phyloP scores from a whole-genome alignment of 2,888 invertebrate species.

The Chymomyza caudatula region DNA sequence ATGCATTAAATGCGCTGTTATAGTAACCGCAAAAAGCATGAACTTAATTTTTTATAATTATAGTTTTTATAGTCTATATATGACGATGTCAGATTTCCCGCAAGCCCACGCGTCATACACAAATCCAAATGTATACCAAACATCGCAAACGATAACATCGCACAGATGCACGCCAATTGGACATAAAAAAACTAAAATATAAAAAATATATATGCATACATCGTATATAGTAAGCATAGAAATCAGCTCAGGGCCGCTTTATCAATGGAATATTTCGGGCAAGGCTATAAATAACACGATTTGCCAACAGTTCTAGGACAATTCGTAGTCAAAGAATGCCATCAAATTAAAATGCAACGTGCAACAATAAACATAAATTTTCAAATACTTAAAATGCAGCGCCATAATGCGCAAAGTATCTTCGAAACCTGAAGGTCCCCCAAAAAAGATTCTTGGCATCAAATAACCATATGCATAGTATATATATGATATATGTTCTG shows the following conservation, averaged over 20 bases:
- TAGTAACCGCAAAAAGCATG: background rate
- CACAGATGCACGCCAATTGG: background rate
- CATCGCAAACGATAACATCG: background rate
- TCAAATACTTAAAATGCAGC: background rate
- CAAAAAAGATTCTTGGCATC: background rate
- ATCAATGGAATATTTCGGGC: background rate
- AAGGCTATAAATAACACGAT: background rate
- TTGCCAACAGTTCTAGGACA: background rate
- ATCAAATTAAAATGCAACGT: constrained; percentile 2
- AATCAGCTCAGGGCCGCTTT: background rate
- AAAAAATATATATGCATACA: background rate
- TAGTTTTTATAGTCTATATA: background rate
- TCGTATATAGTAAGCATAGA: background rate
- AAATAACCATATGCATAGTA: background rate
- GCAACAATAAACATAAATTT: background rate
- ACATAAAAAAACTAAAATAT: background rate
- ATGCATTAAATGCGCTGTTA: background rate
- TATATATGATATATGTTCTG: background rate
- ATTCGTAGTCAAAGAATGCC: background rate
- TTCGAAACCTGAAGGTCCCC: background rate
- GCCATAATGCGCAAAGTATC: background rate
- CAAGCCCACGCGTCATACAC: background rate
- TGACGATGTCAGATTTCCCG: background rate
- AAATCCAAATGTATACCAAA: background rate
- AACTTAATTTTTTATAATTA: background rate